Conservation (phyloP, 1,140 invertebrate species). For the Neoseiulus cucumeris region DNA sequence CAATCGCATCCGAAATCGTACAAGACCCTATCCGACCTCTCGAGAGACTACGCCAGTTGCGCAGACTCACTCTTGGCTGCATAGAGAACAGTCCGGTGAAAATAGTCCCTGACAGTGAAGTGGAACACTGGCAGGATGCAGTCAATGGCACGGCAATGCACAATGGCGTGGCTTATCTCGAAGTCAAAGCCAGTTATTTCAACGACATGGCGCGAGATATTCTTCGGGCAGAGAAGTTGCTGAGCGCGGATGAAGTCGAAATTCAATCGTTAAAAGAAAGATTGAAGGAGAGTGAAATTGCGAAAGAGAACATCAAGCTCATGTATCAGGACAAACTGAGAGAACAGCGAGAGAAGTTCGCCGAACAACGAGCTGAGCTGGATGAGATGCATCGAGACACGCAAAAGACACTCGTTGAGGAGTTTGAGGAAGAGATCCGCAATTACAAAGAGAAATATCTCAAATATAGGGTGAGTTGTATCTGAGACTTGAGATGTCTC, state of each 20-base stretch:
- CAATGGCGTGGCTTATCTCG: background rate
- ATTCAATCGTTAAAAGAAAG: background rate
- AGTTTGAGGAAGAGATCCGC: background rate
- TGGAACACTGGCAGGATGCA: background rate
- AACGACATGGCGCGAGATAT: background rate
- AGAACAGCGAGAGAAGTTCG: background rate
- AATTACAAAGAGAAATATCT: background rate
- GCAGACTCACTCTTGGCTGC: background rate
- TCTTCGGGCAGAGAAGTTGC: background rate
- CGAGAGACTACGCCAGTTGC: background rate
- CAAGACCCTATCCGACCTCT: background rate
- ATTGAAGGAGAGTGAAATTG: background rate
- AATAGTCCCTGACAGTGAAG: background rate
- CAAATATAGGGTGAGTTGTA: background rate
- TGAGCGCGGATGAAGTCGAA: background rate
- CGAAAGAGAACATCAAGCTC: background rate
- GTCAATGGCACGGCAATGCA: background rate
- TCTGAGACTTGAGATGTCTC: no score
- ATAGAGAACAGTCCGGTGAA: slow-evolving; percentile 7
- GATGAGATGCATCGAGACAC: background rate
- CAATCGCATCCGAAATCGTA: slow-evolving; percentile 21
- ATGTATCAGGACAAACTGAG: slow-evolving; percentile 5
- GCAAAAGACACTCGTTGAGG: background rate
- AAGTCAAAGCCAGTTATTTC: background rate
- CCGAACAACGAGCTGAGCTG: background rate